phyloP scores from a whole-genome alignment of 1,140 invertebrate genomes.

The Campoletis sonorensis region DNA sequence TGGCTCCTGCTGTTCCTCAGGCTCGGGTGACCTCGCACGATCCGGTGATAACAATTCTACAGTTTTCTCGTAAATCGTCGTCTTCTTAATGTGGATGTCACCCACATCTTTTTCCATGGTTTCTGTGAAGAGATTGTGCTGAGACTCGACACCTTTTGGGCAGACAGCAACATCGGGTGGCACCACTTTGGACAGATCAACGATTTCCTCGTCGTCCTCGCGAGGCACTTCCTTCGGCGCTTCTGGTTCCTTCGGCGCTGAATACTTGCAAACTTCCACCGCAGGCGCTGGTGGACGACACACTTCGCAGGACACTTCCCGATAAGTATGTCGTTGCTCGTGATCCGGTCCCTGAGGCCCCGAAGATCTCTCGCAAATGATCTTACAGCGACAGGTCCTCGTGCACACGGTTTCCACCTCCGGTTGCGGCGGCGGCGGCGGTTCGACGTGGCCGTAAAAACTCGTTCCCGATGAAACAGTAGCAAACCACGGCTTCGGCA shows the following conservation, averaged over 20 bases:
- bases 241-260: neutral
- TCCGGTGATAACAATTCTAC: conserved; percentile 65
- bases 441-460: conserved; percentile 64
- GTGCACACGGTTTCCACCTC: conserved; percentile 62
- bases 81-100: conserved; percentile 71
- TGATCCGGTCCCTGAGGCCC: conserved; percentile 59
- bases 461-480: conserved; percentile 65
- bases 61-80: conserved; percentile 72
- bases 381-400: conserved; percentile 61
- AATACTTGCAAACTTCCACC: conserved; percentile 55
- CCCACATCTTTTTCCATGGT: conserved; percentile 70
- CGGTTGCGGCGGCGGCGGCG: conserved; percentile 48
- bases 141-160: conserved; percentile 67
- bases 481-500: conserved; percentile 72
- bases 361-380: conserved; percentile 57
- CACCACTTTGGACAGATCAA: conserved; percentile 65
- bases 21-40: conserved; percentile 52
- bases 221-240: conserved; percentile 46
- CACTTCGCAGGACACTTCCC: conserved; percentile 56
- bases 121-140: conserved; percentile 72
- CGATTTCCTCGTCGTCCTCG: conserved; percentile 59
- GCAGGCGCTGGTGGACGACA: conserved; percentile 4
- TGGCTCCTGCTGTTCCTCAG: neutral
- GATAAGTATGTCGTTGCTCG: conserved; percentile 66
- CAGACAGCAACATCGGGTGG: conserved; percentile 64